phyloP scores from a whole-genome alignment of 2,113 vertebrate species.

The Anhinga anhinga region DNA sequence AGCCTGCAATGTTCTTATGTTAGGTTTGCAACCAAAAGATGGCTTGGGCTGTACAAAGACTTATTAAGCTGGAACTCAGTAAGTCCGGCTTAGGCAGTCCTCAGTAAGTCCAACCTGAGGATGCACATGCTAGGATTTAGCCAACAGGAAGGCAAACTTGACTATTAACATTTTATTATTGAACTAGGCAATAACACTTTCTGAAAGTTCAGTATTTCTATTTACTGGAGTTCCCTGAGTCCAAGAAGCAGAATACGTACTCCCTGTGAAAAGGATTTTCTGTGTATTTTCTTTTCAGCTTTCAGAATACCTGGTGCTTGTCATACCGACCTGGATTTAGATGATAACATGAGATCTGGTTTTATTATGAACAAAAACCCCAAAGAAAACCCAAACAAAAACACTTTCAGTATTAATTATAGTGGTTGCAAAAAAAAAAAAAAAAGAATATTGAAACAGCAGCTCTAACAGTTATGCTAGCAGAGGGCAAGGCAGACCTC shows the following conservation, averaged over 20 bases:
- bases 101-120: background rate
- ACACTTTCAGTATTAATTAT: background rate
- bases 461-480: background rate
- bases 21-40: background rate
- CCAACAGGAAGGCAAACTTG: background rate
- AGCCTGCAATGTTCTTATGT: background rate
- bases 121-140: background rate
- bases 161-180: background rate
- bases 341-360: background rate
- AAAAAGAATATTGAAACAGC: background rate
- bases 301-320: background rate
- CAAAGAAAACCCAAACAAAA: background rate
- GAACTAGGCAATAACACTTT: background rate
- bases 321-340: background rate
- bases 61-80: background rate
- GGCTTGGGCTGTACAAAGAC: background rate
- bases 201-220: background rate
- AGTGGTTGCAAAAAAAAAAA: background rate
- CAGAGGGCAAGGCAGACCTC: background rate
- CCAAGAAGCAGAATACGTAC: background rate
- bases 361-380: background rate
- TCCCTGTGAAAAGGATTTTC: background rate
- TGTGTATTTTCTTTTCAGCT: background rate
- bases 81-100: background rate
- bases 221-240: background rate